Conservation (phyloP, 64 coral and sea anemone species). For the Stichodactyla mertensii region DNA sequence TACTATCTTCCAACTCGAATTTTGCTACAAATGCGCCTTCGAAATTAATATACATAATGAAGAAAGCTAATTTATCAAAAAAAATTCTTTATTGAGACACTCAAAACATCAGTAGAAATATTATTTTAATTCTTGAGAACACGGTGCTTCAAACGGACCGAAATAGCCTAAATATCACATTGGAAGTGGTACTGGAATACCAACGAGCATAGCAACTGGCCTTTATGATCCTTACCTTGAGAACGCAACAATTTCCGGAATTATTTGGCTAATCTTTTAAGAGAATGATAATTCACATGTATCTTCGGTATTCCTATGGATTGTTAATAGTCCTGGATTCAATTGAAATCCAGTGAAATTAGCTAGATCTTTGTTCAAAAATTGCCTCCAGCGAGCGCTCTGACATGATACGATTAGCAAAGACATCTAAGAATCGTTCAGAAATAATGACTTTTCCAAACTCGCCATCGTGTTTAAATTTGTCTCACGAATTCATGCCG, state of each 20-base stretch:
- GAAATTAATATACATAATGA: not conserved
- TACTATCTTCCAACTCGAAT: not conserved
- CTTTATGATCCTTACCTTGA: not conserved
- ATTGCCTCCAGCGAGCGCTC: not conserved
- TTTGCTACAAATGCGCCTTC: not conserved
- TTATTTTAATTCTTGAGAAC: not conserved
- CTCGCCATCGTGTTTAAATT: not conserved
- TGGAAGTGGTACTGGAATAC: not conserved
- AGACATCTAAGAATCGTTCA: not conserved
- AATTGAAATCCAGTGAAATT: not conserved
- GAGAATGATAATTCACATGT: not conserved
- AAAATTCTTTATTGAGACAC: not conserved
- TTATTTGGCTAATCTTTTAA: not conserved
- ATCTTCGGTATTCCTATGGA: not conserved
- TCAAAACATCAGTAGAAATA: not conserved
- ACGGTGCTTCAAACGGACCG: not conserved
- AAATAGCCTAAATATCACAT: not conserved
- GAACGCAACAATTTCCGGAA: not conserved
- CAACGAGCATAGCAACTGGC: not conserved
- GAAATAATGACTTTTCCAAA: not conserved
- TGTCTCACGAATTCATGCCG: not conserved
- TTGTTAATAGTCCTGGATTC: not conserved
- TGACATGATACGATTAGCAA: not conserved
- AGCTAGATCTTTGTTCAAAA: not conserved
- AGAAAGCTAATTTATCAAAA: constrained; percentile 13